Evolutionary conservation across 2,113 vertebrate species (phyloP).

Genomic region (Hiodon alosoides): DNA sequence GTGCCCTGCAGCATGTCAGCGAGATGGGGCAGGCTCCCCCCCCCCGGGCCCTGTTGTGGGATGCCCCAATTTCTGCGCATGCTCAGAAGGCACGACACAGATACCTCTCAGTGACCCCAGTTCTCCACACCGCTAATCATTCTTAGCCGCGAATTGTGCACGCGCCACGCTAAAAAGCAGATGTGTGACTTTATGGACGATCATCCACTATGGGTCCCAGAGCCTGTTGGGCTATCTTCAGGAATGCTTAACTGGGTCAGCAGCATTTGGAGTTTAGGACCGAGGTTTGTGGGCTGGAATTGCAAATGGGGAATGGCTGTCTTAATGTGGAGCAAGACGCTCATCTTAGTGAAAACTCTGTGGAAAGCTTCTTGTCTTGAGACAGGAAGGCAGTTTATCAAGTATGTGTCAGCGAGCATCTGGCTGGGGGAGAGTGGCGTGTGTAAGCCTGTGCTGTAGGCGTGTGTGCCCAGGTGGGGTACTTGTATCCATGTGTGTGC

Average conservation of each 20-base stretch:
- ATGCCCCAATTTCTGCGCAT: not conserved
- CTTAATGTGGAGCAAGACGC: not conserved
- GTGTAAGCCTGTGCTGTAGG: not conserved
- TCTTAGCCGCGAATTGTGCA: too few relatives aligned
- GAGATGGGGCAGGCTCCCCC: not conserved
- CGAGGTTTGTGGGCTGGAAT: not conserved
- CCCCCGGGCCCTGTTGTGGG: not conserved
- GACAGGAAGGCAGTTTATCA: not conserved
- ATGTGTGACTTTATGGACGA: too few relatives aligned
- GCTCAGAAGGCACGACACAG: not conserved
- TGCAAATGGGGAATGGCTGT: not conserved
- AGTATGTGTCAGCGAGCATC: not conserved
- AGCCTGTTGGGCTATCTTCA: too few relatives aligned
- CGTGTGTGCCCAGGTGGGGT: not conserved
- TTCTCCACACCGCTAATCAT: too few relatives aligned
- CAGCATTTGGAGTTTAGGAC: not conserved
- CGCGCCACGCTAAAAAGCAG: too few relatives aligned
- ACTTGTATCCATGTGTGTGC: not conserved
- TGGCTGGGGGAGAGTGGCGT: too few relatives aligned
- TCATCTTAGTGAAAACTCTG: not conserved
- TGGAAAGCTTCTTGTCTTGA: not conserved
- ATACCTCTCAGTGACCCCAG: not conserved
- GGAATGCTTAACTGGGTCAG: slow-evolving; percentile 10
- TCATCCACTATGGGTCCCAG: too few relatives aligned
- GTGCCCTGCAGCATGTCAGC: not conserved